phyloP scores from a whole-genome alignment of 2,113 vertebrate genomes.

The Cinclus mexicanus region DNA sequence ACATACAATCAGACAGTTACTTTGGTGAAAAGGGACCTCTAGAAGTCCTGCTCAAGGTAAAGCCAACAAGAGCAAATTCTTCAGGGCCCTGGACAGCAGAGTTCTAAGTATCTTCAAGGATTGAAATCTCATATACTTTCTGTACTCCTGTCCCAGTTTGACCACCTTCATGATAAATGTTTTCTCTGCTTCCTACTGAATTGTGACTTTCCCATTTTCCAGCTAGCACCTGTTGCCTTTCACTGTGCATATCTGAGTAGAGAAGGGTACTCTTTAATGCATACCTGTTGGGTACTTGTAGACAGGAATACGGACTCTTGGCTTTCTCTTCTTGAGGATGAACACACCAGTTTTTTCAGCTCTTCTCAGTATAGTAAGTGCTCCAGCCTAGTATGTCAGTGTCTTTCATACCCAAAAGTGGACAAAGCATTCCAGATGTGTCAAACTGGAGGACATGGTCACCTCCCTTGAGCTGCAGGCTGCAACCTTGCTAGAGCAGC shows the following conservation, averaged over 20 bases:
- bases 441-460: neutral
- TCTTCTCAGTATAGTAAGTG: neutral
- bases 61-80: neutral
- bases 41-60: neutral
- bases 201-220: neutral
- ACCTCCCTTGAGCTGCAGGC: neutral
- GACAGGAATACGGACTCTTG: neutral
- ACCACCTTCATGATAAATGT: neutral
- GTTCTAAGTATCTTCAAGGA: neutral
- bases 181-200: neutral
- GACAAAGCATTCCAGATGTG: neutral
- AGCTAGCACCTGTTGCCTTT: neutral
- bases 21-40: neutral
- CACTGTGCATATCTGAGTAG: neutral
- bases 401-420: neutral
- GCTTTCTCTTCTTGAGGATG: neutral
- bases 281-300: neutral
- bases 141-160: neutral
- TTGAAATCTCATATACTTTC: neutral
- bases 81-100: neutral
- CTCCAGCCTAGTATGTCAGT: neutral
- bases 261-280: neutral
- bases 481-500: neutral
- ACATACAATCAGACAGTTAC: neutral
- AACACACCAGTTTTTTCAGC: neutral